Evolutionary conservation across 1,140 invertebrate species (phyloP), one percentile per base, ranked within the genome.

Genomic region (Sycophila sp.): DNA sequence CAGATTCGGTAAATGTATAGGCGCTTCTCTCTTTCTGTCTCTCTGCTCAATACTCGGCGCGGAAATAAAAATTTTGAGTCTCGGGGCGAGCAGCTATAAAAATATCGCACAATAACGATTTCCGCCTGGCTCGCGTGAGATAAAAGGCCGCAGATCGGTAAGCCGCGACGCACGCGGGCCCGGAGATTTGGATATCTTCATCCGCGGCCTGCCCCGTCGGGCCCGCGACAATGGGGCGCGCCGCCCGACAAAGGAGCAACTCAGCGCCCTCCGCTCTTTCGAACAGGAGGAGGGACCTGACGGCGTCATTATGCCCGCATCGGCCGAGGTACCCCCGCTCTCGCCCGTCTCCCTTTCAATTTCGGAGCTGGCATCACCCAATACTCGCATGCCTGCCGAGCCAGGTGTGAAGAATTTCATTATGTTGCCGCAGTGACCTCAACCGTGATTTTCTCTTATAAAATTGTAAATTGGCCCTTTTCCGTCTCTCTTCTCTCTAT

Each of bases 321-420:
- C 26, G 30, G 26, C 24, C 38, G 28, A 32, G 26, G 17, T 32
- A 22, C 40, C 55, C 10, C 15, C 11, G 24, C n/a, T 15, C 24
- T 11, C 24, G 36, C 5, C 40, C 47, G 49, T 28, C 24, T 59
- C 60, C 66, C 60, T 51, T 67, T 42, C 2, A 45, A 56, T 58
- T 56, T 30, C 24, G n/a, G n/a, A 58, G 47, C 32, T 58, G 17
- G 55, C n/a, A 58, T 58, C 38, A 67, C 58, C 40, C 42, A 38
- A 68, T 59, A 58, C 42, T 10, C n/a, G 34, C 26, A 13, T 32
- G n/a, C 26, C 40, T 47, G 11, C 8, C 28, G 42, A 40, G 26
- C 66, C 66, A 69, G 66, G 66, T 69, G 66, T 45, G 32, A 40
- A 51, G n/a, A 49, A 51, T 60, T 60, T 30, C 58, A 60, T 69